phyloP scores from a whole-genome alignment of 2,113 vertebrate genomes.

The Elephantulus edwardii region DNA sequence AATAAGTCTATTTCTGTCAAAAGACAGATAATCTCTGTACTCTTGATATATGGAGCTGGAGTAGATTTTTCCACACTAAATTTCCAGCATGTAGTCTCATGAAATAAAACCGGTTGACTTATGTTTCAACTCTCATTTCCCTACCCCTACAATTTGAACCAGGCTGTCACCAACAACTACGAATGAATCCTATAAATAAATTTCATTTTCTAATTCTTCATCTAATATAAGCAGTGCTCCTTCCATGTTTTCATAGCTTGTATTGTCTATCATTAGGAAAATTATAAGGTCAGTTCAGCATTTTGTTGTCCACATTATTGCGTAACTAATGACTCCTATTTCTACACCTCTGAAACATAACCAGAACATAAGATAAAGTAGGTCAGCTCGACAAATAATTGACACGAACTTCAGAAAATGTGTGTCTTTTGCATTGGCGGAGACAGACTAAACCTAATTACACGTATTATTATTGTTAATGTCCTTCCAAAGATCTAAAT shows the following conservation, averaged over 20 bases:
- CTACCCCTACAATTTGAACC: neutral
- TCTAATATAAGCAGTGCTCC: neutral
- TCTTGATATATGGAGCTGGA: neutral
- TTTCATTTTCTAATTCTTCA: neutral
- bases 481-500: constrained; percentile 57
- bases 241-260: neutral
- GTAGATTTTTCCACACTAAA: neutral
- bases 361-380: constrained; percentile 47
- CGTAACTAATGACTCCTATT: constrained; percentile 20
- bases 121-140: neutral
- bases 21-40: neutral
- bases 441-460: constrained; percentile 69
- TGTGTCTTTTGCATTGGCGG: constrained; percentile 32
- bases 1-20: neutral
- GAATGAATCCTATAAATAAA: neutral
- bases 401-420: constrained; percentile 61
- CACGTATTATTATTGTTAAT: constrained; percentile 60
- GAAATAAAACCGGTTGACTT: neutral
- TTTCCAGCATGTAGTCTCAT: neutral
- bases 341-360: constrained; percentile 39
- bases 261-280: constrained; percentile 8
- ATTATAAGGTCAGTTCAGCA: neutral
- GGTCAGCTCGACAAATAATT: constrained; percentile 60
- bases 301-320: neutral
- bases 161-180: neutral